Conservation (phyloP, 2,113 vertebrate genomes). For the Emydocephalus ijimae region DNA sequence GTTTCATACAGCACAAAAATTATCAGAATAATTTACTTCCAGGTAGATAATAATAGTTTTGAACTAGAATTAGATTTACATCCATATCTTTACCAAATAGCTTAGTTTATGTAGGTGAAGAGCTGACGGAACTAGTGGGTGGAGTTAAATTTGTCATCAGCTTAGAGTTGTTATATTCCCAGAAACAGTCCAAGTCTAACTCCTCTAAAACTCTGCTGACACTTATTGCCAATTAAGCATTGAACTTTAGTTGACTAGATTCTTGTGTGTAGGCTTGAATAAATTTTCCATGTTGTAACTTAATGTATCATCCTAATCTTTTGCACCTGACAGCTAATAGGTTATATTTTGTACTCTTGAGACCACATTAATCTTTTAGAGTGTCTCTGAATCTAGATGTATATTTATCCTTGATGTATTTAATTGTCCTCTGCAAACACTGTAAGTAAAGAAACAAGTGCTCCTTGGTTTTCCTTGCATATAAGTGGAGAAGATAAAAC, state of each 20-base stretch:
- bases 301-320: background rate
- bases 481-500: background rate
- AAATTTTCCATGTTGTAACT: background rate
- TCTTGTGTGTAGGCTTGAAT: background rate
- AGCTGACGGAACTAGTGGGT: background rate
- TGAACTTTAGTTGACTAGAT: background rate
- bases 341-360: background rate
- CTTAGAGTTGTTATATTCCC: background rate
- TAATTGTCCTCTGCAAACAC: background rate
- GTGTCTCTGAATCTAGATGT: background rate
- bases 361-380: background rate
- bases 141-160: background rate
- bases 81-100: background rate
- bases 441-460: background rate
- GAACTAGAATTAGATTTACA: background rate
- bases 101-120: background rate
- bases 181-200: background rate
- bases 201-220: background rate
- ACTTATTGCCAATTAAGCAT: background rate
- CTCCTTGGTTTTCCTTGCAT: background rate
- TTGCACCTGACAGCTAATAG: background rate
- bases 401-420: background rate
- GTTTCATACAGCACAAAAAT: background rate
- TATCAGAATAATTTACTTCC: background rate
- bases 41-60: background rate